Evolutionary conservation across 23 tunicate species (phyloP).

Genomic region (Halocynthia aurantium): DNA sequence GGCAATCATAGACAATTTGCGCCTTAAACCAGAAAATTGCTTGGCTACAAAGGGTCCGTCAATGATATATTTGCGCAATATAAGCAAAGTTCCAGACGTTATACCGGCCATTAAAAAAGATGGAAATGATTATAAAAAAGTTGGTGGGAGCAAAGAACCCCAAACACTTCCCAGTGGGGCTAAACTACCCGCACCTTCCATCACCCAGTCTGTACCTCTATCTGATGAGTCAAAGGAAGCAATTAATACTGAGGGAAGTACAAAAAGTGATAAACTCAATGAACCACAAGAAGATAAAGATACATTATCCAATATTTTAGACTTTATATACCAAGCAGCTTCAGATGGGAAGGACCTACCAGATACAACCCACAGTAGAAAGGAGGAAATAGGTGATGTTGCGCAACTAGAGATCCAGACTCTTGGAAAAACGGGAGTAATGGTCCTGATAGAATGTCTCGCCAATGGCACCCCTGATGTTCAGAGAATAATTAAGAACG

Average conservation of each 20-base stretch:
- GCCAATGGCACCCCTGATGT: conserved; percentile 19
- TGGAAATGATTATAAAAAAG: no score
- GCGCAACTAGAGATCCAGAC: not conserved
- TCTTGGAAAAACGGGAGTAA: not conserved
- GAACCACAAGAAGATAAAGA: not conserved
- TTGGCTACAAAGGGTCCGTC: no score
- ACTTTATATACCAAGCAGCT: not conserved
- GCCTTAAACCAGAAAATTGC: no score
- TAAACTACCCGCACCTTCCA: no score
- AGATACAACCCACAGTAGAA: not conserved
- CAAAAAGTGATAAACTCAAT: not conserved
- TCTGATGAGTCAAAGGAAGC: not conserved
- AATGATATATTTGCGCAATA: no score
- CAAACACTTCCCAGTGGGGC: no score
- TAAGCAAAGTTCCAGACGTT: no score
- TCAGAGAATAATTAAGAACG: not conserved
- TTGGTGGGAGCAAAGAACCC: no score
- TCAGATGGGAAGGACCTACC: not conserved
- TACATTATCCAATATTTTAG: conserved; percentile 3
- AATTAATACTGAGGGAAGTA: not conserved
- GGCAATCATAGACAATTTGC: no score
- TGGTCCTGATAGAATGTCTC: not conserved
- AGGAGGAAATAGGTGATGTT: not conserved
- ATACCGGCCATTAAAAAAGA: no score
- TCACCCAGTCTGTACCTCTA: no score